Percentiles rank a stretch among this genome's conserved stretches.
Conservation (phyloP, 2,113 vertebrate genomes). For the Istiophorus platypterus region DNA sequence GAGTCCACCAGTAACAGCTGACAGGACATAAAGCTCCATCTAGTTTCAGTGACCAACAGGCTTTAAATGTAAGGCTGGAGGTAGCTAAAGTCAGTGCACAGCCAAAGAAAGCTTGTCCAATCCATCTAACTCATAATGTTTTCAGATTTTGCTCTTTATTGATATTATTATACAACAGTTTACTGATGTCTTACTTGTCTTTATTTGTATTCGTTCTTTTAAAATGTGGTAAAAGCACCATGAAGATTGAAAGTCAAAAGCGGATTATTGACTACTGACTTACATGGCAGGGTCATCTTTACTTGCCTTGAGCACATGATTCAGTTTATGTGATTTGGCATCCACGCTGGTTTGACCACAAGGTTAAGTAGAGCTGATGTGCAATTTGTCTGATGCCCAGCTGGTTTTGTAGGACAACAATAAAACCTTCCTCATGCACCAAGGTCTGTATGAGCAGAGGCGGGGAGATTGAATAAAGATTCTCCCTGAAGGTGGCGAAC, state of each 20-base stretch:
- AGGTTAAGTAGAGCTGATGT: too few relatives aligned
- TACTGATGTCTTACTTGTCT: too few relatives aligned
- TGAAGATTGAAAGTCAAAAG: not conserved
- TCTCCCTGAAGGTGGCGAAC: not conserved
- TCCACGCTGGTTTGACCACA: not conserved
- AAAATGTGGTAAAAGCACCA: not conserved
- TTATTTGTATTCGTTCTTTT: not conserved
- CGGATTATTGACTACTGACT: too few relatives aligned
- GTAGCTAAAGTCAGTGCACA: not conserved
- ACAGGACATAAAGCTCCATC: not conserved
- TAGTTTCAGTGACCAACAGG: not conserved
- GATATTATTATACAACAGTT: too few relatives aligned
- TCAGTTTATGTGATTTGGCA: not conserved
- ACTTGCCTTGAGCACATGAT: not conserved
- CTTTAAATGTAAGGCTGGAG: not conserved
- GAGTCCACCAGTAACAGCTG: too few relatives aligned
- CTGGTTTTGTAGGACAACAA: not conserved
- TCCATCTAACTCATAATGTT: too few relatives aligned
- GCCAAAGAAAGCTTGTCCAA: too few relatives aligned
- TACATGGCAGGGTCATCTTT: not conserved
- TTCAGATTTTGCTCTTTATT: too few relatives aligned
- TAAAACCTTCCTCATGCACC: not conserved
- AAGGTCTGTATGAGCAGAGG: not conserved
- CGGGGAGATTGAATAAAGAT: not conserved
- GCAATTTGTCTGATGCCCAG: not conserved